Evolutionary conservation across 2,113 vertebrate species (phyloP).

Genomic region (Trinectes maculatus): DNA sequence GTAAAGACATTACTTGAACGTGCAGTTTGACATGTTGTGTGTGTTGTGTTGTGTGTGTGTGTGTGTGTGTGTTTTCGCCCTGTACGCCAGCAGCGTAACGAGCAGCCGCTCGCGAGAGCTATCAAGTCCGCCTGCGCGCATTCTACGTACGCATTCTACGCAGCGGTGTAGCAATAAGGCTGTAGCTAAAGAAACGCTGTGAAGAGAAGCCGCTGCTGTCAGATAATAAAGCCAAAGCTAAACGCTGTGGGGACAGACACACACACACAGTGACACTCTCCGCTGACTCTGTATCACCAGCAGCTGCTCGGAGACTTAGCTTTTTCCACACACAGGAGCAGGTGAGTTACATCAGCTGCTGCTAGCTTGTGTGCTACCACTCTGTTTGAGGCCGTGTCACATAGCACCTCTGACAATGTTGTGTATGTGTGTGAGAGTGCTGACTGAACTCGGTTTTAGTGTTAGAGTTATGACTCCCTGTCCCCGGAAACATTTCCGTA

Average conservation of each 20-base stretch:
- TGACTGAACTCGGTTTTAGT: too few relatives aligned
- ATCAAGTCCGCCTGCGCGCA: neutral
- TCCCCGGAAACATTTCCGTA: slow-evolving; percentile 18
- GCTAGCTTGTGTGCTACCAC: neutral
- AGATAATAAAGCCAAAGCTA: neutral
- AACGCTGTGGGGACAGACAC: neutral
- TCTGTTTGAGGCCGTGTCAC: neutral
- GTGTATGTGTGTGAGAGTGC: too few relatives aligned
- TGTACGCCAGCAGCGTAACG: slow-evolving; percentile 13
- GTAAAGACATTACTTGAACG: neutral
- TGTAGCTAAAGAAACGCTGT: neutral
- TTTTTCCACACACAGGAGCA: slow-evolving; percentile 59
- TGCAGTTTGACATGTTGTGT: too few relatives aligned
- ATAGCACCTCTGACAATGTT: neutral
- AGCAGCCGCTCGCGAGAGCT: neutral
- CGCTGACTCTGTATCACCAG: too few relatives aligned
- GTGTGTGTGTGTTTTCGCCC: too few relatives aligned
- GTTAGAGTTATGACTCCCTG: too few relatives aligned
- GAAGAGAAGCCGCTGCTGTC: neutral
- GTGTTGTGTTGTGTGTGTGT: too few relatives aligned
- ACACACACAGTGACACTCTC: neutral
- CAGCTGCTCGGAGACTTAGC: too few relatives aligned
- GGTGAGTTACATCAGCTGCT: slow-evolving; percentile 70
- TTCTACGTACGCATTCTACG: slow-evolving; percentile 36
- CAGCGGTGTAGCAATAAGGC: slow-evolving; percentile 1